Percentiles rank a stretch among this genome's conserved stretches.
Evolutionary conservation across 23 tunicate genomes (phyloP).

Genomic region (Ascidia mentula): DNA sequence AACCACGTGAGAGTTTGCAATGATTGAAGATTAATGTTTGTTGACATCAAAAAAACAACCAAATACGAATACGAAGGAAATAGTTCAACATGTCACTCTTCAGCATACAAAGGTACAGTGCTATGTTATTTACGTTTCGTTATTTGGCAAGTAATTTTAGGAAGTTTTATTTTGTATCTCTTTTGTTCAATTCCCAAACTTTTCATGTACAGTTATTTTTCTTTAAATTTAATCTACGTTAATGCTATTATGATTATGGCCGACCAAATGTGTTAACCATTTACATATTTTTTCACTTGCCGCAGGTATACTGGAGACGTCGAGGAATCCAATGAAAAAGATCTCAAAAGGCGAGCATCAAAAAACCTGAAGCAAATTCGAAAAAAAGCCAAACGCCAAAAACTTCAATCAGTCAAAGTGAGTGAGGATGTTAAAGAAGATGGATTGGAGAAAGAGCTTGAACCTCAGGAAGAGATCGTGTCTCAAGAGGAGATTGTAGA

Average conservation of each 20-base stretch:
- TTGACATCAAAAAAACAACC: background rate
- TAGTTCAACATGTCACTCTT: background rate
- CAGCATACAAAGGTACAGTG: background rate
- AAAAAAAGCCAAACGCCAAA: background rate
- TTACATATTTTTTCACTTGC: no score
- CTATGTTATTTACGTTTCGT: background rate
- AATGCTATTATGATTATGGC: no score
- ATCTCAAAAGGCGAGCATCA: background rate
- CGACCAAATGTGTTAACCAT: no score
- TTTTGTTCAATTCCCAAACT: background rate
- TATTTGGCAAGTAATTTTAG: no score
- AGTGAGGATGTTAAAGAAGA: background rate
- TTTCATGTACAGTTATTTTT: no score
- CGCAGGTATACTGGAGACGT: conserved; percentile 11
- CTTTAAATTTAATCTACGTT: no score
- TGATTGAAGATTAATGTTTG: background rate
- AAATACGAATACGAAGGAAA: background rate
- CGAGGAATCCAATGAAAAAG: background rate
- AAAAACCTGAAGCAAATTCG: background rate
- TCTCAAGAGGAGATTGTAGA: background rate
- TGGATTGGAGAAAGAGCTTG: background rate
- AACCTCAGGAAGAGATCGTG: background rate
- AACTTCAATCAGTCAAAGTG: background rate
- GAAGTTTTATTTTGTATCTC: background rate
- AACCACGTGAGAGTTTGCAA: background rate